Evolutionary conservation across 2,113 vertebrate species (phyloP), one percentile per base, ranked within the genome.

Genomic region (Nibea coibor): DNA sequence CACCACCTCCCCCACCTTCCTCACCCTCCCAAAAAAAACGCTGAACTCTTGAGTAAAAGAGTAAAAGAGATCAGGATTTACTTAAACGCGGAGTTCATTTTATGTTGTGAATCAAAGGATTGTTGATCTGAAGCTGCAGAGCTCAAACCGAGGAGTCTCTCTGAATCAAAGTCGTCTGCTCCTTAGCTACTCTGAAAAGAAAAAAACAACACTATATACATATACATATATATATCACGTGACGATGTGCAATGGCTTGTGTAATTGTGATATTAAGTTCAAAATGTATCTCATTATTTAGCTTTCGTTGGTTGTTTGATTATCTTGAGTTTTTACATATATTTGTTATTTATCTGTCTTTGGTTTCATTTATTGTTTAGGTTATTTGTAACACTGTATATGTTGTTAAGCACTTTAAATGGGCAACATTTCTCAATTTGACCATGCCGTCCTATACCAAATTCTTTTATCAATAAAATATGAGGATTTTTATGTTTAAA

Each of bases 191-290:
- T 71, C 93, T 92, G 88, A 91, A 90, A 93, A 89, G 77, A 72
- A 51, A 65, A 79, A 83, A 28, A 39, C 70, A 65, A 80, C 78
- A 85, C 82, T 84, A 87, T 84, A 88, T 83, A 90, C 71, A 85
- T 79, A 88, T 62, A 84, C 12, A 80, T 43, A 74, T 62, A 90
- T 89, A 87, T 88, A 85, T 94, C 89, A 95, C 84, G 96, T 97
- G 97, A 97, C 96, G 80, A 97, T 94, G 97, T 98, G 97, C 97
- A 98, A 97, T 98, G 96, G 95, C 93, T 94, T 95, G 96, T 96
- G 91, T 90, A 93, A 80, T 94, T 96, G 96, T 97, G 96, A 95
- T 82, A 77, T 93, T 95, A 91, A 95, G 87, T 95, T 94, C 88
- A 80, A 83, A 94, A 74, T 91, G 80, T 92, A 92, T 93, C 90